These are phyloP conservation scores for Pangasius krempfi DNA, from an alignment of 2,797 vertebrate genomes.

Conservation along the genomic window DNA sequence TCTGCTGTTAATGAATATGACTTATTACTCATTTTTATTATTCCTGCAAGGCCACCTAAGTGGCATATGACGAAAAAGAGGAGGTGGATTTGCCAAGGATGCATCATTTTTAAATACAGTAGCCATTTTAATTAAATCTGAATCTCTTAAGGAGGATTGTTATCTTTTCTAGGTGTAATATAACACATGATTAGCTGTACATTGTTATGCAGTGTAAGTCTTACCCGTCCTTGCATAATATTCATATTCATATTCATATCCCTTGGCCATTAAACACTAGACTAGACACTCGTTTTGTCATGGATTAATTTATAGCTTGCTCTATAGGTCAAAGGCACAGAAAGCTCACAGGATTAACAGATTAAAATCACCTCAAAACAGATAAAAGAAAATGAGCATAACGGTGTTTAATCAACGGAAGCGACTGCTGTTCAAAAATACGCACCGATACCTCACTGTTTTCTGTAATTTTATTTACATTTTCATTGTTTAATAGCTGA, in stretches of 20 bases:
- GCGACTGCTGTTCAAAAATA: neutral
- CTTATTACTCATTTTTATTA: neutral
- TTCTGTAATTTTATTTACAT: too few species aligned
- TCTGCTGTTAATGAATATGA: neutral
- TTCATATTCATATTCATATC: neutral
- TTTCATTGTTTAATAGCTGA: too few species aligned
- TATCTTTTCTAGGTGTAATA: neutral
- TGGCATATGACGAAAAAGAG: neutral
- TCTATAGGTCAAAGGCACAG: neutral
- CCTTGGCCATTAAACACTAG: neutral
- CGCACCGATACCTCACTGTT: too few species aligned
- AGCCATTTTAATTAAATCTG: neutral
- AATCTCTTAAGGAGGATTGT: neutral
- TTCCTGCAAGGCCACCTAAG: neutral
- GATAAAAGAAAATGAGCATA: neutral
- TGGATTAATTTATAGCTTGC: neutral
- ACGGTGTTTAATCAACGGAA: neutral
- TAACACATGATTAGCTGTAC: neutral
- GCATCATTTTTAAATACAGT: neutral
- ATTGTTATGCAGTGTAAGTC: too few species aligned
- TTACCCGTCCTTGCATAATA: neutral
- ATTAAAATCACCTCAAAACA: neutral
- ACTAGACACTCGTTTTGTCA: neutral
- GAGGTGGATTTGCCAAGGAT: neutral
- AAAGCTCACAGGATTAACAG: neutral